Evolutionary conservation across 2,888 invertebrate genomes (phyloP), one percentile per base, ranked within the genome.

Genomic region (Metellina segmentata): DNA sequence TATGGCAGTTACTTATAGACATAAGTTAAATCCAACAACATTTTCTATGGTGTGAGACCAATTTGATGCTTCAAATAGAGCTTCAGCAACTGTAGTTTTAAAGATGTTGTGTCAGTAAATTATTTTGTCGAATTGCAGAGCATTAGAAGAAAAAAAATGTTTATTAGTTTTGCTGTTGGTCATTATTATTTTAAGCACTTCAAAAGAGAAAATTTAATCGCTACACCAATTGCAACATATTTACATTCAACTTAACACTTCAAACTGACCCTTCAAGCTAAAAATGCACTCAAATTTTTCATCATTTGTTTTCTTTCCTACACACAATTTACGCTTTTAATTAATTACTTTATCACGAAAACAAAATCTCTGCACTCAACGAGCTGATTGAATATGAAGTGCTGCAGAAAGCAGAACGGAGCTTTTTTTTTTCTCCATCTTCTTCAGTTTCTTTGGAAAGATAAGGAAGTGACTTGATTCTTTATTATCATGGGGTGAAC

Each of bases 401-500:
- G 61, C 9, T 16, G 49, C 77, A 61, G 61, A 34, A 34, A 61
- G 34, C 71, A 70, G 34, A 34, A 34, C 34, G 34, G 34, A 71
- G 6, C n/a, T 48, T 82, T 71, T 69, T 81, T 70, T 81, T 34
- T n/a, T 9, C 49, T 48, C 20, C 19, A 34, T 13, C 16, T 61
- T 34, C 16, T 70, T 19, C 49, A 11, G 11, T 34, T 34, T 69
- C 34, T 34, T 5, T 8, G 9, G 34, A 79, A 61, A 79, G 79
- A 79, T 82, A 82, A 82, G 81, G 71, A 51, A 7, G 16, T 11
- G 48, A 70, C 81, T 82, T 82, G 78, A 61, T 78, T 51, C 49
- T 69, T 75, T 72, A 75, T 85, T 85, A 48, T 75, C 70, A 70
- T 51, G 48, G 69, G 69, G 69, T 70, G 11, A 49, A n/a, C 81